phyloP scores from a whole-genome alignment of 1,140 invertebrate genomes.

The Penaeus indicus region DNA sequence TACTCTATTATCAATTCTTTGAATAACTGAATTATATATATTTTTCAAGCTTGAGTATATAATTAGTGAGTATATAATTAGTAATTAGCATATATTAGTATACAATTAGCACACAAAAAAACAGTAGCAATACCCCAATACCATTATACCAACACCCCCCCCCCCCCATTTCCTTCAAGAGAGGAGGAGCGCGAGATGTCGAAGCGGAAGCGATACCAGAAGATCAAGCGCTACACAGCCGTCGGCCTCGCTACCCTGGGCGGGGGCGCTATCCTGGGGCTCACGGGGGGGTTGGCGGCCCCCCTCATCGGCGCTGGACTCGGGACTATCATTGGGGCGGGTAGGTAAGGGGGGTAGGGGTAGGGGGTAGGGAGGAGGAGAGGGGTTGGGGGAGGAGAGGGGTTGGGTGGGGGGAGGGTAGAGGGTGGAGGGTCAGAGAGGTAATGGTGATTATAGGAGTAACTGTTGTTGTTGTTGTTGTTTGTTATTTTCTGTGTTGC shows the following conservation, averaged over 20 bases:
- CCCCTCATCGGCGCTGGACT: slow-evolving; percentile 79
- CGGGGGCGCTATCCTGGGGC: slow-evolving; percentile 78
- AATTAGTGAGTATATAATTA: too few species aligned
- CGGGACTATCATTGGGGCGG: slow-evolving; percentile 73
- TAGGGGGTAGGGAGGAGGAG: neutral
- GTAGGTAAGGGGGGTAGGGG: slow-evolving; percentile 62
- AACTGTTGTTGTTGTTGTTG: neutral
- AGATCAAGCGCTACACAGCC: slow-evolving; percentile 77
- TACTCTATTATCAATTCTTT: too few species aligned
- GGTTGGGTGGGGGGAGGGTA: neutral
- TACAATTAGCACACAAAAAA: too few species aligned
- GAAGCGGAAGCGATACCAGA: slow-evolving; percentile 73
- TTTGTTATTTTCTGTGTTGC: too few species aligned
- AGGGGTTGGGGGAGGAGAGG: neutral
- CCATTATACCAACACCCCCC: neutral
- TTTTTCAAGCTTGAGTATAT: too few species aligned
- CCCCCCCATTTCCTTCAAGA: slow-evolving; percentile 55
- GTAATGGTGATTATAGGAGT: neutral
- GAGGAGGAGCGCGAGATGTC: slow-evolving; percentile 70
- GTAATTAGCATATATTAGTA: too few species aligned
- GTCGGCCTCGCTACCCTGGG: slow-evolving; percentile 78
- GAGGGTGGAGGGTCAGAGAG: neutral
- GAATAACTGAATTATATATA: too few species aligned
- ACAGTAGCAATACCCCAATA: too few species aligned
- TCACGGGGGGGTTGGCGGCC: slow-evolving; percentile 79